phyloP scores from a whole-genome alignment of 2,113 vertebrate genomes.

The Caretta caretta region DNA sequence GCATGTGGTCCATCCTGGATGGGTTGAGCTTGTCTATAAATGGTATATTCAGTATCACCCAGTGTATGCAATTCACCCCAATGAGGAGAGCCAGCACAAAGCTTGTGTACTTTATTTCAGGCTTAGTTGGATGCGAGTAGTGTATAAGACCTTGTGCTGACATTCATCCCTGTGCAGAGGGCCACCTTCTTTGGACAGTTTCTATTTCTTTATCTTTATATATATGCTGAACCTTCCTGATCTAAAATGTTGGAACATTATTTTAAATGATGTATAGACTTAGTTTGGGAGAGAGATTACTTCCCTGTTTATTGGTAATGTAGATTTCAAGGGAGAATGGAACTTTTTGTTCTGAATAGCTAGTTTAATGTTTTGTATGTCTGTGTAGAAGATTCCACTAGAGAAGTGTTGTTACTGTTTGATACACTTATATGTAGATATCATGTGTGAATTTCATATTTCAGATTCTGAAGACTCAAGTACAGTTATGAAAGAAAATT shows the following conservation, averaged over 20 bases:
- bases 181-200: neutral
- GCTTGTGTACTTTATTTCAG: fast-evolving
- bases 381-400: neutral
- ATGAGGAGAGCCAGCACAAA: neutral
- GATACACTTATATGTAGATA: neutral
- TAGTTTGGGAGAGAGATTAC: neutral
- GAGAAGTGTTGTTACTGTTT: neutral
- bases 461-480: conserved; percentile 23
- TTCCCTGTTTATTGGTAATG: neutral
- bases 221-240: neutral
- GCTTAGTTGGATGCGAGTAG: neutral
- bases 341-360: neutral
- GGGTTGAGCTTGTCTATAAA: neutral
- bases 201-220: neutral
- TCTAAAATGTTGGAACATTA: neutral
- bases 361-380: neutral
- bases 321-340: neutral
- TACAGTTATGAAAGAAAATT: conserved; percentile 29
- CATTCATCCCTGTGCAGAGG: neutral
- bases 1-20: neutral
- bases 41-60: neutral
- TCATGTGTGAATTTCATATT: conserved; percentile 35
- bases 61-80: neutral
- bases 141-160: neutral
- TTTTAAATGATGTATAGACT: neutral